A percentile compares a stretch with the other conserved stretches of the same genome.
phyloP scores from a whole-genome alignment of 2,113 vertebrate genomes.

The Thamnophis sirtalis region DNA sequence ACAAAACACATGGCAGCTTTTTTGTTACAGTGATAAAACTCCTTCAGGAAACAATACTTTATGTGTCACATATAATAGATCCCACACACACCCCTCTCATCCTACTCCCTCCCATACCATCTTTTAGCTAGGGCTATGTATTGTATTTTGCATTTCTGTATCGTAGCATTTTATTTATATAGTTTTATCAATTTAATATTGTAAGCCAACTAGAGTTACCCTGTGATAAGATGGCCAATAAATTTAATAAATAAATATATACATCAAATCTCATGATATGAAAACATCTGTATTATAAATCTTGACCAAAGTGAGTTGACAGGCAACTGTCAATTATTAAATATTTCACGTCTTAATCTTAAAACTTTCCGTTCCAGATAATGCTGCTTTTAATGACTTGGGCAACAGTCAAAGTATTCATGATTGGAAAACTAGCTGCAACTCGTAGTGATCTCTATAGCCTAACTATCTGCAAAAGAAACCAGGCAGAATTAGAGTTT shows the following conservation, averaged over 20 bases:
- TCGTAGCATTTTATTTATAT: not conserved
- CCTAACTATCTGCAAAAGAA: not conserved
- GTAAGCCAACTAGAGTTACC: not conserved
- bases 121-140: not conserved
- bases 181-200: not conserved
- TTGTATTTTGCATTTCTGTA: not conserved
- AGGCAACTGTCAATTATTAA: not conserved
- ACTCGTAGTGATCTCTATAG: not conserved
- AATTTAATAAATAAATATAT: not conserved
- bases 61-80: not conserved
- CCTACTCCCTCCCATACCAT: not conserved
- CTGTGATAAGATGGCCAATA: not conserved
- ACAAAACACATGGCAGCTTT: not conserved
- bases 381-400: not conserved
- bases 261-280: not conserved
- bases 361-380: not conserved
- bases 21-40: not conserved
- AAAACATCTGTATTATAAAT: not conserved
- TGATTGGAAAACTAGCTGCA: not conserved
- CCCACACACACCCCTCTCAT: not conserved
- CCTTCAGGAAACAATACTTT: not conserved
- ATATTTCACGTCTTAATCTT: not conserved
- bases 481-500: not conserved
- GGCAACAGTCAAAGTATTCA: not conserved
- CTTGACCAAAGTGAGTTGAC: not conserved